Evolutionary conservation across 2,888 invertebrate genomes (phyloP).

Genomic region (Cheilosia scutellata): DNA sequence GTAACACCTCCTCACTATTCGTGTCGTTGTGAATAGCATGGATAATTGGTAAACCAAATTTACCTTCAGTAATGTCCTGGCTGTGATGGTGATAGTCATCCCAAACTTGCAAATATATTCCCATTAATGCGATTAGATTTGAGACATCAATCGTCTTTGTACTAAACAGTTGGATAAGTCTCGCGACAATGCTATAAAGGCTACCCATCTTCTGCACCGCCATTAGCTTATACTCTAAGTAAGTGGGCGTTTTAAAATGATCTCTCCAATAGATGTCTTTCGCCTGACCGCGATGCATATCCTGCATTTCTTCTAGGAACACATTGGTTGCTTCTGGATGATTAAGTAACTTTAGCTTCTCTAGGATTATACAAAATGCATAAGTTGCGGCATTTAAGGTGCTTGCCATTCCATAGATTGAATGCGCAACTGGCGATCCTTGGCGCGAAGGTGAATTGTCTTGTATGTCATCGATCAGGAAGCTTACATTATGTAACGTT

Average conservation of each 20-base stretch:
- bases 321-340: constrained; percentile 93
- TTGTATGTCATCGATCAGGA: constrained; percentile 99
- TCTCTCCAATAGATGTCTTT: constrained; percentile 99
- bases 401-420: constrained; percentile 96
- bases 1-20: constrained; percentile 91
- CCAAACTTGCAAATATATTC: constrained; percentile 97
- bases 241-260: constrained; percentile 95
- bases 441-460: constrained; percentile 96
- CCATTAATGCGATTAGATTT: constrained; percentile 92
- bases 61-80: constrained; percentile 98
- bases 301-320: constrained; percentile 94
- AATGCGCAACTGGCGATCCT: constrained; percentile 97
- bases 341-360: constrained; percentile 91
- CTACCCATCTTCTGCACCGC: constrained; percentile 97
- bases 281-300: constrained; percentile 97
- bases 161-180: constrained; percentile 97
- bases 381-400: constrained; percentile 99
- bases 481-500: constrained; percentile 97
- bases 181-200: constrained; percentile 96
- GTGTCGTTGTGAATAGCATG: constrained; percentile 93
- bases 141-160: constrained; percentile 93
- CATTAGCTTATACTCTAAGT: constrained; percentile 97
- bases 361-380: constrained; percentile 94
- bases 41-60: constrained; percentile 98
- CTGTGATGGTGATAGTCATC: constrained; percentile 98